A percentile compares a stretch with the other conserved stretches of the same genome.
Evolutionary conservation across 1,140 invertebrate species (phyloP).

Genomic region (Pissodes strobi): DNA sequence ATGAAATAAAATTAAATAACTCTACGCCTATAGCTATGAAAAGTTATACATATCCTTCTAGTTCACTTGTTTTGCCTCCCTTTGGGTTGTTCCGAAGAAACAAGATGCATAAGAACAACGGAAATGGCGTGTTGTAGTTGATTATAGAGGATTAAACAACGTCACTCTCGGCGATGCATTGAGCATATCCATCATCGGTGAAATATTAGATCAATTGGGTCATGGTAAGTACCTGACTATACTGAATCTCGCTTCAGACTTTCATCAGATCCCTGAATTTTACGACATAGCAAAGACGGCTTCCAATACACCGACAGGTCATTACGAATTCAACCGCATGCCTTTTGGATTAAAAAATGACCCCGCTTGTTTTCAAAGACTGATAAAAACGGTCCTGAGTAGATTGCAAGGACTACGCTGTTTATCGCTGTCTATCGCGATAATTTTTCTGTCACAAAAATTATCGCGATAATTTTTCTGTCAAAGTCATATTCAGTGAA

Average conservation of each 20-base stretch:
- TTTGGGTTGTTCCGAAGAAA: constrained; percentile 35
- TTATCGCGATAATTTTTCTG: too few relatives aligned
- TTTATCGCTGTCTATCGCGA: too few relatives aligned
- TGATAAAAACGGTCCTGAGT: constrained; percentile 29
- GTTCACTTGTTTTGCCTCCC: constrained; percentile 16
- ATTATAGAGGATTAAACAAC: constrained; percentile 38
- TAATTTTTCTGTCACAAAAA: too few relatives aligned
- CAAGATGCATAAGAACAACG: constrained; percentile 40
- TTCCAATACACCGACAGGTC: constrained; percentile 47
- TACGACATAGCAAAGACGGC: constrained; percentile 36
- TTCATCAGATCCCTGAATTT: constrained; percentile 32
- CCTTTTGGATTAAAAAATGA: neutral
- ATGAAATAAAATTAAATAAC: too few relatives aligned
- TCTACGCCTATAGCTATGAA: constrained; percentile 5
- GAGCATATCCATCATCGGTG: constrained; percentile 36
- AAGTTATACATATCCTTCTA: constrained; percentile 3
- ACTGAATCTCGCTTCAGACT: constrained; percentile 39
- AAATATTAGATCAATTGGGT: constrained; percentile 54
- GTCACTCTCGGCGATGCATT: constrained; percentile 34
- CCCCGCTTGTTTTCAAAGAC: neutral
- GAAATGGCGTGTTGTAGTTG: constrained; percentile 38
- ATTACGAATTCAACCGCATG: constrained; percentile 37
- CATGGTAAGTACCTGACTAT: constrained; percentile 51
- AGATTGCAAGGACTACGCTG: too few relatives aligned
- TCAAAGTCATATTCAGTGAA: too few relatives aligned